Percentiles rank a stretch among this genome's conserved stretches.
phyloP scores from a whole-genome alignment of 2,888 invertebrate genomes.

The Caradrina clavipalpis region DNA sequence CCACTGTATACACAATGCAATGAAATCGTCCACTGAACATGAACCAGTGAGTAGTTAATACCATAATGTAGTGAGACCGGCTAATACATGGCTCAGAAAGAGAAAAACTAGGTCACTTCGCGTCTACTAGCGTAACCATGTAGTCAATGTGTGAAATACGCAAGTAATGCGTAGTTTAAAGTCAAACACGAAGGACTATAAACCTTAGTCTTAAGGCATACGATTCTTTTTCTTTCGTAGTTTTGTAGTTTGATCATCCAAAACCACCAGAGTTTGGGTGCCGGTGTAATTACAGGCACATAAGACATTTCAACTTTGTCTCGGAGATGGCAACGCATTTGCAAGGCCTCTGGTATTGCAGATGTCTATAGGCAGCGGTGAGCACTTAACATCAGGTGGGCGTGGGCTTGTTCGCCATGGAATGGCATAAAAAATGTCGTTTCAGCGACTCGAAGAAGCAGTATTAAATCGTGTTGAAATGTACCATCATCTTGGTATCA shows the following conservation, averaged over 20 bases:
- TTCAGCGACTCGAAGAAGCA: no score
- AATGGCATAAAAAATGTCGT: no score
- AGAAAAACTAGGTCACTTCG: background rate
- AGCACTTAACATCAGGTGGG: no score
- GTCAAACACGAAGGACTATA: background rate
- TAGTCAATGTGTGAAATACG: background rate
- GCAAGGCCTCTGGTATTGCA: no score
- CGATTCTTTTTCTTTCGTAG: background rate
- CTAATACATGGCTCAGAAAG: conserved; percentile 18
- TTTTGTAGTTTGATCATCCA: no score
- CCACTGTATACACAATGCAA: background rate
- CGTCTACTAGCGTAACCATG: background rate
- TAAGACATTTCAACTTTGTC: no score
- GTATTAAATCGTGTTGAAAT: background rate
- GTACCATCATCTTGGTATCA: background rate
- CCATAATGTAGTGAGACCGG: conserved; percentile 27
- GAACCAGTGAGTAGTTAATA: conserved; percentile 8
- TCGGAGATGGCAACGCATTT: background rate
- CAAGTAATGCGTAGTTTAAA: background rate
- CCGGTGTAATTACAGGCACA: no score
- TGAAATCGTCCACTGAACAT: conserved; percentile 15
- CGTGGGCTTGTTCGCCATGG: no score
- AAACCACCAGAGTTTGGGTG: no score
- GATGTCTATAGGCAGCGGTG: no score
- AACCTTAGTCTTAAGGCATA: background rate